Evolutionary conservation across 2,888 invertebrate genomes (phyloP).

Genomic region (Brachycybe producta): DNA sequence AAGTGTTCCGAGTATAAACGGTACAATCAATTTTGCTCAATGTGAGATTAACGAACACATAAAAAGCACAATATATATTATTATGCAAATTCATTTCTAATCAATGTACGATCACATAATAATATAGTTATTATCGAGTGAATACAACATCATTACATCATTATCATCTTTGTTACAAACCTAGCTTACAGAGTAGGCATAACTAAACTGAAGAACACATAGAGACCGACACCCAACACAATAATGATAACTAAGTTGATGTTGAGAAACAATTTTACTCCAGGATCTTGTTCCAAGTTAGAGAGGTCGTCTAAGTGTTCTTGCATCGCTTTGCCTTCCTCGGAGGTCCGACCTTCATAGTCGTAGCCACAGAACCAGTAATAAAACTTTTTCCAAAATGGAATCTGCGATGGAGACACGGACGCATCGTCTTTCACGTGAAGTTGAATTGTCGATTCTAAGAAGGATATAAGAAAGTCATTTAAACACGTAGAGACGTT

Average conservation of each 20-base stretch:
- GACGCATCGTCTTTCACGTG: too few species aligned
- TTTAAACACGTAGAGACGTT: too few species aligned
- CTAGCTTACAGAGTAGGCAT: constrained; percentile 13
- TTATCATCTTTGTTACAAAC: too few species aligned
- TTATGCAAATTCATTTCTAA: background rate
- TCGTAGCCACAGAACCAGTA: constrained; percentile 19
- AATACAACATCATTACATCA: too few species aligned
- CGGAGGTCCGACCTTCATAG: constrained; percentile 2
- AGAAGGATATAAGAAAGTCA: too few species aligned
- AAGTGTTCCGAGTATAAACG: too few species aligned
- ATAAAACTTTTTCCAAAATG: constrained; percentile 15
- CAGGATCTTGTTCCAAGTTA: constrained; percentile 20
- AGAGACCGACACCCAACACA: constrained; percentile 23
- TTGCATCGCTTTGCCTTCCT: constrained; percentile 17
- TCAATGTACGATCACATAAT: background rate
- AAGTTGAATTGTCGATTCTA: too few species aligned
- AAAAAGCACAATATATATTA: too few species aligned
- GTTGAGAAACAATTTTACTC: constrained; percentile 22
- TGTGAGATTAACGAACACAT: too few species aligned
- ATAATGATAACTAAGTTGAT: constrained; percentile 25
- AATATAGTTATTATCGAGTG: too few species aligned
- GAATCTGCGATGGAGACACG: too few species aligned
- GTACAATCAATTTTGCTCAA: too few species aligned
- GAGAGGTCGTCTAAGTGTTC: constrained; percentile 20
- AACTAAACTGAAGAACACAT: constrained; percentile 15